Conservation (phyloP, 2,797 vertebrate genomes). For the Micropoecilia bifurca region DNA sequence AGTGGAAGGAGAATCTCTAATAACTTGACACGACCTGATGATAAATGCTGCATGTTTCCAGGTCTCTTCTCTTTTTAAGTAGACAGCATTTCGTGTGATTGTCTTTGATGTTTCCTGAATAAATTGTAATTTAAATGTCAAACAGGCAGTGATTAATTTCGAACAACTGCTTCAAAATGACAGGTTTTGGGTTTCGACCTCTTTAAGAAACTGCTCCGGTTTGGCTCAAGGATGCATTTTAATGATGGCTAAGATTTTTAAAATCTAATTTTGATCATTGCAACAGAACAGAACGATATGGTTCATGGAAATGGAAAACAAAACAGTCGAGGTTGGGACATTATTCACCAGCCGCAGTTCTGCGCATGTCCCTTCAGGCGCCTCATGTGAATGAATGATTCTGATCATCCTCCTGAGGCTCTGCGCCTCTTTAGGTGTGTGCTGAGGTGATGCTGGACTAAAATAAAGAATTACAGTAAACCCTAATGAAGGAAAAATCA, state of each 20-base stretch:
- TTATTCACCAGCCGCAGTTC: slow-evolving; percentile 1
- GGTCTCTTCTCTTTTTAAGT: slow-evolving; percentile 22
- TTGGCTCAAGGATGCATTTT: not conserved
- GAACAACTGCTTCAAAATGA: not conserved
- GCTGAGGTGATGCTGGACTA: not conserved
- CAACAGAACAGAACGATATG: not conserved
- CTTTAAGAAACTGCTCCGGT: not conserved
- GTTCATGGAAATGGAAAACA: slow-evolving; percentile 21
- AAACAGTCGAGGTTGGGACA: not conserved
- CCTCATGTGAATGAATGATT: not conserved
- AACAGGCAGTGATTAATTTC: too few relatives aligned
- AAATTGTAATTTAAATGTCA: too few relatives aligned
- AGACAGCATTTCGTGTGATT: slow-evolving; percentile 11
- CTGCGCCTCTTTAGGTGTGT: too few relatives aligned
- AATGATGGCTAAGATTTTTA: not conserved
- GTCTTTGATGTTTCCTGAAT: not conserved
- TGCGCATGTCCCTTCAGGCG: slow-evolving; percentile 30
- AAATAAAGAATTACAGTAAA: not conserved
- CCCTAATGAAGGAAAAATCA: not conserved
- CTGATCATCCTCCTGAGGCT: slow-evolving; percentile 21
- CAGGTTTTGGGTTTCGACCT: not conserved
- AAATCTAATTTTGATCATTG: not conserved
- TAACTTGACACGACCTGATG: slow-evolving; percentile 51
- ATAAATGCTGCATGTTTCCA: slow-evolving; percentile 23
- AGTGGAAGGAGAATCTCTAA: slow-evolving; percentile 34